Evolutionary conservation across 2,113 vertebrate genomes (phyloP).

Genomic region (Gobius niger): DNA sequence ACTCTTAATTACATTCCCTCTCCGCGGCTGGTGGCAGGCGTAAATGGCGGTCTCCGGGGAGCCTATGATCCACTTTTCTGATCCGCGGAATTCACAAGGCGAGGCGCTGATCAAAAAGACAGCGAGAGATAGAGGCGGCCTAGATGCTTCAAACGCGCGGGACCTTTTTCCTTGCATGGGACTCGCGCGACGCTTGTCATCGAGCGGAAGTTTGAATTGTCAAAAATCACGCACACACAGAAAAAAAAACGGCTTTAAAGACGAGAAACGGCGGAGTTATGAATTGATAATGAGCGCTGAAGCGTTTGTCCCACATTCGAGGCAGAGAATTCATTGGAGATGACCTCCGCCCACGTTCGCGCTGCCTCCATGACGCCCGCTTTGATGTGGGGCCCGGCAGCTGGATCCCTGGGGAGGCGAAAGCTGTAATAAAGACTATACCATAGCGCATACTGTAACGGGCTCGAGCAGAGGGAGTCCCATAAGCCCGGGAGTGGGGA

Average conservation of each 20-base stretch:
- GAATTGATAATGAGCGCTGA: conserved; percentile 75
- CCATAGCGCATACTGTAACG: conserved; percentile 23
- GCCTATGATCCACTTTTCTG: conserved; percentile 76
- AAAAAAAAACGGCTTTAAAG: conserved; percentile 41
- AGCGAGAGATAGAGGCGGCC: conserved; percentile 69
- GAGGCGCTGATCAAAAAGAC: conserved; percentile 76
- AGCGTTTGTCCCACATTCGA: conserved; percentile 66
- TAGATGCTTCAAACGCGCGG: conserved; percentile 75
- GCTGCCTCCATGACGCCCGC: conserved; percentile 62
- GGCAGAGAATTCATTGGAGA: conserved; percentile 65
- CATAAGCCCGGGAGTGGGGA: conserved; percentile 17
- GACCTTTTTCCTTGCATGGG: conserved; percentile 62
- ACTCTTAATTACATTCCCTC: conserved; percentile 72
- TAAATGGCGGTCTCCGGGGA: conserved; percentile 73
- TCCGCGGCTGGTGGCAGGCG: conserved; percentile 67
- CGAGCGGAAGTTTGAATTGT: conserved; percentile 69
- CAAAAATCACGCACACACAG: conserved; percentile 44
- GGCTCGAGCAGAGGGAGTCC: conserved; percentile 53
- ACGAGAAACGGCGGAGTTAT: conserved; percentile 48
- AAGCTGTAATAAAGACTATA: conserved; percentile 44
- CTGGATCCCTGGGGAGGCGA: conserved; percentile 57
- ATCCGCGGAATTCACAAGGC: conserved; percentile 70
- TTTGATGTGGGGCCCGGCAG: conserved; percentile 73
- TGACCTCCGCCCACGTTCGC: conserved; percentile 76
- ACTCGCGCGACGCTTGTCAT: conserved; percentile 60